Conservation (phyloP, 2,113 vertebrate genomes). For the Leptosomus discolor region DNA sequence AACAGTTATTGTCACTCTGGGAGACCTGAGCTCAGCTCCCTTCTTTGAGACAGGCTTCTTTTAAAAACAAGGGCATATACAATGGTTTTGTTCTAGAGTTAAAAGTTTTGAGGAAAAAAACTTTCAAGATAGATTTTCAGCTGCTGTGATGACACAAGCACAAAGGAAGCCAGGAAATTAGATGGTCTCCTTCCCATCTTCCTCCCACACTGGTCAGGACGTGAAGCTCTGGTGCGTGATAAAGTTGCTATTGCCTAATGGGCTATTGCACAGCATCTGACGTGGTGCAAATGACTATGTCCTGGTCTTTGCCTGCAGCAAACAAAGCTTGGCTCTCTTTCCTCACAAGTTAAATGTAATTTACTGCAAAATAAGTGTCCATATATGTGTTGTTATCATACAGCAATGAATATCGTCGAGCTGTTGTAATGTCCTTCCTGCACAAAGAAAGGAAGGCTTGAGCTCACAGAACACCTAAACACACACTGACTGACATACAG, state of each 20-base stretch:
- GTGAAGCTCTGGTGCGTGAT: not conserved
- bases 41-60: not conserved
- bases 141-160: not conserved
- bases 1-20: not conserved
- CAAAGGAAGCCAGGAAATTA: not conserved
- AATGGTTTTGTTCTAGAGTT: not conserved
- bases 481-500: not conserved
- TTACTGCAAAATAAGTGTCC: not conserved
- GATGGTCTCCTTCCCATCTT: not conserved
- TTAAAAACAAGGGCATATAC: not conserved
- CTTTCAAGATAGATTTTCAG: slow-evolving; percentile 4
- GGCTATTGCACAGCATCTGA: not conserved
- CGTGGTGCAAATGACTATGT: not conserved
- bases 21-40: not conserved
- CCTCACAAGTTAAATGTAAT: not conserved
- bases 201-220: not conserved
- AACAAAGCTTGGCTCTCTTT: not conserved
- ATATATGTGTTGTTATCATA: not conserved
- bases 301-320: slow-evolving; percentile 8
- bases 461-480: not conserved
- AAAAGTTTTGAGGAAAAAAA: not conserved
- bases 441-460: not conserved
- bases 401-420: not conserved
- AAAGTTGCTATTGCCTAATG: slow-evolving; percentile 7
- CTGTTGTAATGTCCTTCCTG: not conserved